Base-by-base conservation (phyloP, 2,797 vertebrate genomes). In the Leptatherina wallacei region DNA sequence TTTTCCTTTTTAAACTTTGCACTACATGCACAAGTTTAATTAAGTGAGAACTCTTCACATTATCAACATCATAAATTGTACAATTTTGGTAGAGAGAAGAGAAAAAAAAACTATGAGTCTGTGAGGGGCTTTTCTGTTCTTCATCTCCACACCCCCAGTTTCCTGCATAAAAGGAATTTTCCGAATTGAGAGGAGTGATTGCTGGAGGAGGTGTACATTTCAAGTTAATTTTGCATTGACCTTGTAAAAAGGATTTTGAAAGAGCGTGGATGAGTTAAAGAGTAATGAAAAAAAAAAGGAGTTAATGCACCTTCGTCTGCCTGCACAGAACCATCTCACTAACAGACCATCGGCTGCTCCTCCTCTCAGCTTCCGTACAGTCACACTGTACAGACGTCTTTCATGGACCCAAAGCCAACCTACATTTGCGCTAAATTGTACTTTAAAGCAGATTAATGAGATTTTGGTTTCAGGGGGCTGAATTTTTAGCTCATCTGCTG, bases 11-110 rank as follows among this genome's bases (percentile, higher is more conserved):
- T 91, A 82, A 93, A 94, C 90, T 93, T 93, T 92, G 87, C 88
- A 89, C 89, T 42, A 88, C 85, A 59, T 82, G 89, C 85, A 87
- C 88, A 90, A 93, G 88, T 94, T 94, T 94, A 95, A 95, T 95
- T 94, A 94, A 94, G 88, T 71, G 78, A 81, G 85, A 90, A 91
- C 85, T 87, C 73, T 83, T 69, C 78, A 78, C 72, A 80, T 93
- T 89, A 92, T 93, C 91, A 42, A 75, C 86, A 80, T 90, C 68
- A 13, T 73, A 80, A 90, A 92, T 91, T 91, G 83, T 85, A 64
- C 16, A 69, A 73, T 86, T 89, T 85, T 71, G 51, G 61, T 40
- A 13, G 33, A 20, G 11, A 27, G 6, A 12, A 40, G 58, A n/a
- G 38, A 70, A 52, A 64, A 72, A 72, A 71, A 63, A 73, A 64